Percentiles rank a stretch among this genome's conserved stretches.
Evolutionary conservation across 2,797 vertebrate genomes (phyloP).

Genomic region (Bradypus variegatus): DNA sequence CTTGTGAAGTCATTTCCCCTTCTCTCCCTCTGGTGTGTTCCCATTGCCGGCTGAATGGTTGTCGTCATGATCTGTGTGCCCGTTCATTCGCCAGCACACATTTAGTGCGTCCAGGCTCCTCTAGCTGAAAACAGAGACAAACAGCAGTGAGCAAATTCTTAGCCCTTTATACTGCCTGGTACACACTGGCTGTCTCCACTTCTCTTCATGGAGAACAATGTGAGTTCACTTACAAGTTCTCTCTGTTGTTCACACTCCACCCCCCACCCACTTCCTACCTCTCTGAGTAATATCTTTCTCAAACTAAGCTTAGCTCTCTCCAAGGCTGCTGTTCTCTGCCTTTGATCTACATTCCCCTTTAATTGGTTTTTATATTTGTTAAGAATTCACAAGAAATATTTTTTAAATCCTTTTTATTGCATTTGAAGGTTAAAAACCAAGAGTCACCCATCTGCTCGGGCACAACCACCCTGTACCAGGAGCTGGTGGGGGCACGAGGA

Average conservation of each 20-base stretch:
- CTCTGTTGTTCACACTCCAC: background rate
- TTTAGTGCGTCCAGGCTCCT: background rate
- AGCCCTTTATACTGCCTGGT: background rate
- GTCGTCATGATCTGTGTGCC: rapidly evolving
- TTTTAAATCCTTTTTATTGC: background rate
- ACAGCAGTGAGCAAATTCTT: background rate
- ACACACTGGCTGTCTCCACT: background rate
- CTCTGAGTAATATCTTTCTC: background rate
- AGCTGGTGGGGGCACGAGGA: background rate
- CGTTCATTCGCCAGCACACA: rapidly evolving
- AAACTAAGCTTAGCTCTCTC: background rate
- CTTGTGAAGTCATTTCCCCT: background rate
- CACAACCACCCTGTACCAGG: background rate
- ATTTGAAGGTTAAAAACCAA: background rate
- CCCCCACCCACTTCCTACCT: too few species aligned
- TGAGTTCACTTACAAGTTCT: background rate
- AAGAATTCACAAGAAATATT: background rate
- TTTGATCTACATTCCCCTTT: background rate
- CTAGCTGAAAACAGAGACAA: background rate
- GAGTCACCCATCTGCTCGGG: background rate
- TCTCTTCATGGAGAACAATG: background rate
- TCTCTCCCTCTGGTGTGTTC: background rate
- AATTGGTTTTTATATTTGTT: background rate
- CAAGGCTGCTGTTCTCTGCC: background rate
- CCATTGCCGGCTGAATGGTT: rapidly evolving